Percentiles rank a stretch among this genome's conserved stretches.
These are phyloP conservation scores for Novumbra hubbsi DNA, from an alignment of 2,797 vertebrate species.

Conservation along the genomic window DNA sequence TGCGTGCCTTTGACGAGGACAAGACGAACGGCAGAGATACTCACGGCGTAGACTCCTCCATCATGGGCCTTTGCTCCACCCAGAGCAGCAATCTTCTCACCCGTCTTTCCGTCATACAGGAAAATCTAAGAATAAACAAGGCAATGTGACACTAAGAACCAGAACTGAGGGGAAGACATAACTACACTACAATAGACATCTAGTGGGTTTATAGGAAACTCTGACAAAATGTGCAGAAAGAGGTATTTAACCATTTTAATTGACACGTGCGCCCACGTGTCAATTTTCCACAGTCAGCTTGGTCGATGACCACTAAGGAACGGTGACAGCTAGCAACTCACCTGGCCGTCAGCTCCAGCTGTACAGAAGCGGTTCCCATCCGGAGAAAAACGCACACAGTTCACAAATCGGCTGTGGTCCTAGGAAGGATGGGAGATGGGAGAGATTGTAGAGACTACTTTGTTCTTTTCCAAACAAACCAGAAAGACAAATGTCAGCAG, in stretches of 20 bases:
- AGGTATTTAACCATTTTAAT: not conserved
- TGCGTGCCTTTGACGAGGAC: not conserved
- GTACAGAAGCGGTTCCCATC: constrained; percentile 86
- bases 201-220: not conserved
- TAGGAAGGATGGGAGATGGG: constrained; percentile 42
- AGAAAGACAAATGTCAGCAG: not conserved
- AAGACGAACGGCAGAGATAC: constrained; percentile 50
- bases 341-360: constrained; percentile 89
- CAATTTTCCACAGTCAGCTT: not conserved
- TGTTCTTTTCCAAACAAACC: not conserved
- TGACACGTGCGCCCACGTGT: too few relatives aligned
- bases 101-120: constrained; percentile 86
- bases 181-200: too few relatives aligned
- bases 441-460: not conserved
- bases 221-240: not conserved
- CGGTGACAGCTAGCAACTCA: constrained; percentile 51
- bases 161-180: not conserved
- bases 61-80: constrained; percentile 88
- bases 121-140: constrained; percentile 74
- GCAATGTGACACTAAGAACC: not conserved
- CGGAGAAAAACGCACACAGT: constrained; percentile 92
- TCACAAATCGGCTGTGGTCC: constrained; percentile 91
- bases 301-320: not conserved
- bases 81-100: constrained; percentile 75
- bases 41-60: constrained; percentile 95